Base-by-base conservation (phyloP, 2,888 invertebrate genomes). In the Rhynchonema sp. region DNA sequence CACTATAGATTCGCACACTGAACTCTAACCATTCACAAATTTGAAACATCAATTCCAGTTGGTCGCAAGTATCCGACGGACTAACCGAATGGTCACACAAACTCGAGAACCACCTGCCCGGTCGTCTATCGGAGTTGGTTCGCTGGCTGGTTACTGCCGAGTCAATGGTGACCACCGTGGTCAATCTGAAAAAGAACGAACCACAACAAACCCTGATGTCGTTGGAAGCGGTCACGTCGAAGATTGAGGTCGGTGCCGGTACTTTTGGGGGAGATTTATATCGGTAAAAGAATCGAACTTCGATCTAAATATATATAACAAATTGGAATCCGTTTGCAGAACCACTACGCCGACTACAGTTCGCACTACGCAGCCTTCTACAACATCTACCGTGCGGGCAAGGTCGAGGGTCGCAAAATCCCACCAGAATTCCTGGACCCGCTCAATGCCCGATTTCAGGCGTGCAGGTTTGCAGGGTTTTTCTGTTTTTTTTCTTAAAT, bases 361-460 rank as follows among this genome's bases (percentile, higher is more conserved):
- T 52, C 59, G 26, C 62, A 62, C 27, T 62, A 60, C 38, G 62
- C 62, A 2, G 59, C 63, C 53, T 62, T 68, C 49, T 63, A 64
- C 30, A 2, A 1, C 1, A 46, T 59, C 46, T 59, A 59, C 25
- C 55, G 59, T 25, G 22, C 46, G 22, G 59, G 55, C 1, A 17
- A 49, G 29, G 59, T 65, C 30, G 66, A 66, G 30, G 65, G 67
- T 26, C 64, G 64, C 29, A 62, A 61, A 25, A 65, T 67, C 25
- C 62, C 65, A 20, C 63, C 65, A 0, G 67, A 68, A 59, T 65
- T 69, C 60, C 63, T 65, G n/a, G 66, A 67, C 27, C 64, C 68
- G 20, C 61, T 70, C 22, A 28, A 59, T 22, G 30, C 55, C 3
- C 59, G 59, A 1, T 59, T 54, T 28, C 26, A 27, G 20, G n/a